These are phyloP conservation scores for Epinephelus moara DNA, from an alignment of 2,113 vertebrate genomes.

Conservation along the genomic window DNA sequence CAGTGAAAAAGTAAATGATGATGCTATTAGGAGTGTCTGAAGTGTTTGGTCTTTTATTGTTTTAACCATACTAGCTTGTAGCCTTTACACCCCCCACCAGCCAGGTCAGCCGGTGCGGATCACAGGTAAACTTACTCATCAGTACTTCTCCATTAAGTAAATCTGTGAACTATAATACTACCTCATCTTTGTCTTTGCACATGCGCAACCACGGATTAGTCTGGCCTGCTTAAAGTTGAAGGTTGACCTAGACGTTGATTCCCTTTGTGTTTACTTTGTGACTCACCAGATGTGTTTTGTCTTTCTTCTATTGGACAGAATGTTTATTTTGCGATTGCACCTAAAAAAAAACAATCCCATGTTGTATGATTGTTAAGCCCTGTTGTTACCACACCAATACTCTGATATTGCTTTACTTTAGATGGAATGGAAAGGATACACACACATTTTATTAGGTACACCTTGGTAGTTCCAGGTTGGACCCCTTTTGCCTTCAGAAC, in stretches of 20 bases:
- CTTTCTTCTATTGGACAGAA: background rate
- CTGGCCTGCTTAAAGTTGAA: conserved; percentile 26
- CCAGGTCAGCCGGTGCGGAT: too few relatives aligned
- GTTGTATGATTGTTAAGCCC: background rate
- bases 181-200: background rate
- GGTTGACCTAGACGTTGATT: conserved; percentile 32
- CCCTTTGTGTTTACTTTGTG: conserved; percentile 26
- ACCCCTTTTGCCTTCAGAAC: too few relatives aligned
- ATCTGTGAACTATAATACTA: background rate
- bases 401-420: background rate
- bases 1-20: background rate
- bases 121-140: too few relatives aligned
- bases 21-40: background rate
- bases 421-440: too few relatives aligned
- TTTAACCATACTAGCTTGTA: background rate
- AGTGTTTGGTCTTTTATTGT: background rate
- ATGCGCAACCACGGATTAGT: background rate
- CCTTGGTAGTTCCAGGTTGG: too few relatives aligned
- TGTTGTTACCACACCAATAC: background rate
- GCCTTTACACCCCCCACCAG: background rate
- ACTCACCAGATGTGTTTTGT: background rate
- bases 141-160: too few relatives aligned
- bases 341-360: too few relatives aligned
- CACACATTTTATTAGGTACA: too few relatives aligned
- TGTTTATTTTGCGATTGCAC: too few relatives aligned